Evolutionary conservation across 2,888 invertebrate species (phyloP), one percentile per base, ranked within the genome.

Genomic region (Drosophila diplacantha): DNA sequence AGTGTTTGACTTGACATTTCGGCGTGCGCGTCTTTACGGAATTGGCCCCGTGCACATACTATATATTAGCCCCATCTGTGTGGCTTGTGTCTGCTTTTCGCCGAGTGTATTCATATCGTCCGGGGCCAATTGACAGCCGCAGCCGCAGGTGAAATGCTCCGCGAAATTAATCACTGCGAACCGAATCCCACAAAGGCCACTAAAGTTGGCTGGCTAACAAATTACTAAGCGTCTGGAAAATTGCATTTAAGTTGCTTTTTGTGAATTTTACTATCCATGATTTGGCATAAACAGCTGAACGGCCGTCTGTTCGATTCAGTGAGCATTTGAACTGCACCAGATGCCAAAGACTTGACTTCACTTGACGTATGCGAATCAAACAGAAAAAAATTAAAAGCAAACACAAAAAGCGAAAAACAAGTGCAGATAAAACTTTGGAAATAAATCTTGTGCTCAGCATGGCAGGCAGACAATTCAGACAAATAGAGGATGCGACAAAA

Each of bases 321-420:
- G 54, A 50, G 54, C 54, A 35, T 35, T 54, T 29, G 20, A 76
- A 73, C 71, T 82, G 82, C 84, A 84, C 83, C 83, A 83, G 76
- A 83, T 84, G 82, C 83, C 82, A 82, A 81, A 81, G 83, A 76
- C 82, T 82, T 81, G 83, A 84, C 82, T 82, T 76, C 79, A 80
- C 82, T 84, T 82, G 82, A 82, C 79, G 79, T 79, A 75, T 83
- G 83, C 75, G 83, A 82, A 84, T 83, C 83, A 75, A 75, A 75
- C 41, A 14, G 24, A 50, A n/a, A 56, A 1, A 37, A 44, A 39
- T 12, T 0, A 6, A 12, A 38, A 20, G 8, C 39, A 39, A 26
- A 16, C 20, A 51, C 39, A 43, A 41, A 41, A n/a, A 41, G 41
- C 41, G 24, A 31, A 44, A 57, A 71, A 73, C 66, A 57, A 59